These are phyloP conservation scores for Myotis daubentonii DNA, from an alignment of 2,797 vertebrate genomes.

Conservation along the genomic window DNA sequence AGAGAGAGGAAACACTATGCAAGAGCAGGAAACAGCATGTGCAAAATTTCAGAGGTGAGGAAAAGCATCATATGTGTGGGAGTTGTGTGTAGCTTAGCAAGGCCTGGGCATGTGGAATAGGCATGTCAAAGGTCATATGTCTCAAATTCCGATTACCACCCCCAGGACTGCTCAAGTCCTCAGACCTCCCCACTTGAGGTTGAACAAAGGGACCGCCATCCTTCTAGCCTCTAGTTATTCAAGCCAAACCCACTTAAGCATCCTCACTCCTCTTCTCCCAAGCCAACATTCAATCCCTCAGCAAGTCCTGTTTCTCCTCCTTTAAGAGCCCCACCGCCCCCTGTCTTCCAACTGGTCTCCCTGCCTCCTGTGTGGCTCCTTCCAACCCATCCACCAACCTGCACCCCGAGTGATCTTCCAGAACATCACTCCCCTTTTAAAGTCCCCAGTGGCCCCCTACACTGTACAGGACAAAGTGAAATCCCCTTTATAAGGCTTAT, in stretches of 20 bases:
- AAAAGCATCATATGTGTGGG: fast-evolving
- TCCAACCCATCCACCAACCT: neutral
- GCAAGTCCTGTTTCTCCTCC: neutral
- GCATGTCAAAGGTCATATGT: neutral
- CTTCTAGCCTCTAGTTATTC: neutral
- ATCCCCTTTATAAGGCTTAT: neutral
- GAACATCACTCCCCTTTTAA: neutral
- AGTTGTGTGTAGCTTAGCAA: neutral
- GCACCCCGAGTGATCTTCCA: neutral
- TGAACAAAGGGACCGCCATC: neutral
- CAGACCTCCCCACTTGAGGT: neutral
- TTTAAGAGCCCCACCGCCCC: fast-evolving
- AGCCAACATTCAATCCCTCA: neutral
- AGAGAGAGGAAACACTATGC: neutral
- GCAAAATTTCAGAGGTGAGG: neutral
- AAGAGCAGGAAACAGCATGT: neutral
- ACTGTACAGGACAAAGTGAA: neutral
- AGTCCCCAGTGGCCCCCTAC: neutral
- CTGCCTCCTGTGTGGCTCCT: neutral
- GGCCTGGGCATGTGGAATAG: neutral
- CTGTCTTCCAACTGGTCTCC: neutral
- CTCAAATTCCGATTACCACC: neutral
- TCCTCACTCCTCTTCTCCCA: neutral
- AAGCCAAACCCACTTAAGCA: neutral
- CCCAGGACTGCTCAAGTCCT: neutral